Percentiles rank a stretch among this genome's conserved stretches.
phyloP scores from a whole-genome alignment of 2,888 invertebrate species.

The Lycocerus yunnanus region DNA sequence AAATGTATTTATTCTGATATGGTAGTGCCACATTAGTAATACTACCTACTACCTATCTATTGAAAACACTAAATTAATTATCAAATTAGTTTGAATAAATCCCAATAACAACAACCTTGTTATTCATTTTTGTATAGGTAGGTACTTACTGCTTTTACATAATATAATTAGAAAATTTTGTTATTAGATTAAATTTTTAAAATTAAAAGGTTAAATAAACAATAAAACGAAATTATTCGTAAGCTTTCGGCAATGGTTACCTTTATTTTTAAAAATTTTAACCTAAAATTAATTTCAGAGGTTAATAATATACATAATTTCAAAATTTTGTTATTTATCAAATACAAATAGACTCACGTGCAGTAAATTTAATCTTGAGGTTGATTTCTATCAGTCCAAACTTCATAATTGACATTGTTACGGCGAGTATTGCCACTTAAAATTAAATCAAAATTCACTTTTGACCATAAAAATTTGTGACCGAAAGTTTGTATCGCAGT shows the following conservation, averaged over 20 bases:
- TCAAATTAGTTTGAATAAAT: background rate
- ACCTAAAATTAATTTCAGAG: too few relatives aligned
- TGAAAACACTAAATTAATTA: background rate
- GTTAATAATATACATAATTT: too few relatives aligned
- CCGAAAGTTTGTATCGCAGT: background rate
- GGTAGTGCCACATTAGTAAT: background rate
- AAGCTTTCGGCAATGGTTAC: too few relatives aligned
- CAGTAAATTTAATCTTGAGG: background rate
- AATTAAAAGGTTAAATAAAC: too few relatives aligned
- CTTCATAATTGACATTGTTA: background rate
- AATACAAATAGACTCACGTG: background rate
- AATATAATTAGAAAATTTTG: too few relatives aligned
- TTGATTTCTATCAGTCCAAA: background rate
- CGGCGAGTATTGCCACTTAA: background rate
- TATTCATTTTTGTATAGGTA: too few relatives aligned
- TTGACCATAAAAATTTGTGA: background rate
- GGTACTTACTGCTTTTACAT: too few relatives aligned
- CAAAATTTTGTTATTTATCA: background rate
- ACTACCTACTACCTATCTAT: background rate
- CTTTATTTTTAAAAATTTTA: too few relatives aligned
- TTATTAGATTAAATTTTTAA: too few relatives aligned
- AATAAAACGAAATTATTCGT: too few relatives aligned
- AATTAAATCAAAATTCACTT: background rate
- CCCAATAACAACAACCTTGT: background rate
- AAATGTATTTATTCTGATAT: background rate